These are phyloP conservation scores for Aeoliscus strigatus DNA, from an alignment of 2,797 vertebrate genomes.

Conservation along the genomic window DNA sequence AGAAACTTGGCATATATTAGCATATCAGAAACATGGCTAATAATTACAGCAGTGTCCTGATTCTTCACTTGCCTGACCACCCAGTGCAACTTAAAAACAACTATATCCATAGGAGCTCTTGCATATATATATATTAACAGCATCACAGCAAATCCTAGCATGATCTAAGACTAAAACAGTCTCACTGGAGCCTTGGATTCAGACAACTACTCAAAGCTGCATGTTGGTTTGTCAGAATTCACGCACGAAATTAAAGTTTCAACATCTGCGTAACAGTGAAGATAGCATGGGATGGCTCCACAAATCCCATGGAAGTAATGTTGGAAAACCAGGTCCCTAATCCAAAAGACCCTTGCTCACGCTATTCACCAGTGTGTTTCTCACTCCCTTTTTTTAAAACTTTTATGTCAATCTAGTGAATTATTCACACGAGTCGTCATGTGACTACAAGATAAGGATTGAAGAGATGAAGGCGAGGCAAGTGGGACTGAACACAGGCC, in stretches of 20 bases:
- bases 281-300: slow-evolving; percentile 28
- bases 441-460: slow-evolving; percentile 29
- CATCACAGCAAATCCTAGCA: slow-evolving; percentile 3
- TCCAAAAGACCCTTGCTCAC: slow-evolving; percentile 35
- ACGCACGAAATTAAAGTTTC: slow-evolving; percentile 48
- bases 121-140: slow-evolving; percentile 7
- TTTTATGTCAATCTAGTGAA: slow-evolving; percentile 54
- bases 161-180: slow-evolving; percentile 6
- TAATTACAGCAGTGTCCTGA: background rate
- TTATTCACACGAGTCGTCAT: slow-evolving; percentile 47
- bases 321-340: slow-evolving; percentile 31
- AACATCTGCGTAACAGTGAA: slow-evolving; percentile 35
- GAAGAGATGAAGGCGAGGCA: slow-evolving; percentile 15
- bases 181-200: slow-evolving; percentile 14
- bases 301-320: slow-evolving; percentile 43
- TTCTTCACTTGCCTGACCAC: background rate
- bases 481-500: slow-evolving; percentile 8
- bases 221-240: slow-evolving; percentile 46
- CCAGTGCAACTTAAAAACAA: slow-evolving; percentile 8
- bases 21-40: slow-evolving; percentile 3
- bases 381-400: slow-evolving; percentile 51
- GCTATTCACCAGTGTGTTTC: slow-evolving; percentile 36
- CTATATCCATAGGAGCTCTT: slow-evolving; percentile 3
- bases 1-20: slow-evolving; percentile 1
- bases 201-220: slow-evolving; percentile 42